Conservation (phyloP, 1,140 invertebrate species). For the Orchestia grillus region DNA sequence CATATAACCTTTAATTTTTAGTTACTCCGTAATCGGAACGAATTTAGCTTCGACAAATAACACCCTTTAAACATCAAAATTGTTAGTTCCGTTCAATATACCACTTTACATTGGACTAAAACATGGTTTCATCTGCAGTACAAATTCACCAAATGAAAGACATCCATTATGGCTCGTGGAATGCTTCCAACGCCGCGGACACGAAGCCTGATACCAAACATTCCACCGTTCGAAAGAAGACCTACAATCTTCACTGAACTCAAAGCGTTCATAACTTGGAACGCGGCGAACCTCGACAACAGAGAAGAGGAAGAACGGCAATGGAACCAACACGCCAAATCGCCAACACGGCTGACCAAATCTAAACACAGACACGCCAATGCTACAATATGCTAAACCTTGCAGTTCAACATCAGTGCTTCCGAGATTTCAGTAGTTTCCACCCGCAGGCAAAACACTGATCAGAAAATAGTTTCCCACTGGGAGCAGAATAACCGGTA, state of each 20-base stretch:
- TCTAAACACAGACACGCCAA: background rate
- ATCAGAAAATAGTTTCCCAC: background rate
- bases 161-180: background rate
- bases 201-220: background rate
- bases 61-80: background rate
- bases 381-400: no score
- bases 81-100: background rate
- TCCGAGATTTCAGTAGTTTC: background rate
- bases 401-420: background rate
- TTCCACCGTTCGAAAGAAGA: background rate
- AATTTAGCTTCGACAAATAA: background rate
- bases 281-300: background rate
- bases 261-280: no score
- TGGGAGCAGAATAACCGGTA: background rate
- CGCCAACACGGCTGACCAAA: background rate
- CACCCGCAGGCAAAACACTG: background rate
- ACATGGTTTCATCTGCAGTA: background rate
- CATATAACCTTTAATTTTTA: no score
- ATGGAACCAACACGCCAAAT: background rate
- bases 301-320: background rate
- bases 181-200: background rate
- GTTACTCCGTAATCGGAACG: background rate
- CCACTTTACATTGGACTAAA: background rate
- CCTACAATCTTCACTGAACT: background rate
- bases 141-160: background rate